Percentiles rank a stretch among this genome's conserved stretches.
Conservation (phyloP, 2,797 vertebrate genomes). For the Pangasius larnaudii region DNA sequence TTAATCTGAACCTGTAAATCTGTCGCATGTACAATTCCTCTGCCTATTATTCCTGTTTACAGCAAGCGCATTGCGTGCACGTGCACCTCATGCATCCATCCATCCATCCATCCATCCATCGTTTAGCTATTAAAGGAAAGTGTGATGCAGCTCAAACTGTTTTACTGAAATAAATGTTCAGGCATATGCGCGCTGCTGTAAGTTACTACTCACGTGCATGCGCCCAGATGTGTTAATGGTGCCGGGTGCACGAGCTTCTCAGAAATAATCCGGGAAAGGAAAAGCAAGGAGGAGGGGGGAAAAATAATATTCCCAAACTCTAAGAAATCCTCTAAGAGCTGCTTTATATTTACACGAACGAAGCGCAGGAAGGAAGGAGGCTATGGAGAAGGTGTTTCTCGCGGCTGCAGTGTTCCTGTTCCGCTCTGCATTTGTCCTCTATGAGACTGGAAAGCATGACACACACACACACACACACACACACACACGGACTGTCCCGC, state of each 20-base stretch:
- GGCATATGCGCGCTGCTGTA: neutral
- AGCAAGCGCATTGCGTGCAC: neutral
- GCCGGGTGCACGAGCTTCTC: neutral
- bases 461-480: conserved; percentile 17
- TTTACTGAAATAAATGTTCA: neutral
- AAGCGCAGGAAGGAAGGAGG: neutral
- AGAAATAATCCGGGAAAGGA: neutral
- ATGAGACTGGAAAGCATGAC: conserved; percentile 21
- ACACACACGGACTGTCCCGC: conserved; percentile 31
- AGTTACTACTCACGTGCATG: conserved; percentile 31
- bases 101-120: conserved; percentile 35
- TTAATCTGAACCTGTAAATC: neutral
- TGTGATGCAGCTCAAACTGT: neutral
- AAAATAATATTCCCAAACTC: neutral
- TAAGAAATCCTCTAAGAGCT: neutral
- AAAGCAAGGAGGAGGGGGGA: neutral
- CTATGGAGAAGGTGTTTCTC: neutral
- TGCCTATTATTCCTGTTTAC: neutral
- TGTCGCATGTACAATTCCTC: neutral
- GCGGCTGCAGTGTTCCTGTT: conserved; percentile 19
- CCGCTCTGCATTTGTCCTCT: conserved; percentile 21
- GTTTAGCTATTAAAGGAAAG: neutral
- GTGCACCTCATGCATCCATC: neutral
- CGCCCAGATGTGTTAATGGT: conserved; percentile 31
- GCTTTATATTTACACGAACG: neutral